phyloP scores from a whole-genome alignment of 2,113 vertebrate genomes.

The Aleadryas rufinucha region DNA sequence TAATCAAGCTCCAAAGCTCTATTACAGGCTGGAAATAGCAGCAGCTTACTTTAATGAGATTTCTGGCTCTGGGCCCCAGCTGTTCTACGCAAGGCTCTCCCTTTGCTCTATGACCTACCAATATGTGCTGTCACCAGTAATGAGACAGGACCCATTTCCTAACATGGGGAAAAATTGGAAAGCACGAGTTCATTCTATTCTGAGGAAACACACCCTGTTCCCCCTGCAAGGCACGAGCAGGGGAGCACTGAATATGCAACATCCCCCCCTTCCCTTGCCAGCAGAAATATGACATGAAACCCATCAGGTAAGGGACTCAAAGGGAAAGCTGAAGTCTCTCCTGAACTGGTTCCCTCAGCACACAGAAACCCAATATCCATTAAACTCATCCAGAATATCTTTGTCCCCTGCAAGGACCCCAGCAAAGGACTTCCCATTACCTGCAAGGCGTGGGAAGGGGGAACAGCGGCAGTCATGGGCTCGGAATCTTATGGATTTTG shows the following conservation, averaged over 20 bases:
- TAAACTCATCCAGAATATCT: neutral
- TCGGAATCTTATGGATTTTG: slow-evolving; percentile 18
- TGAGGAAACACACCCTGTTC: slow-evolving; percentile 49
- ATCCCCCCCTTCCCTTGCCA: neutral
- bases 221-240: slow-evolving; percentile 16
- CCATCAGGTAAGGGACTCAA: neutral
- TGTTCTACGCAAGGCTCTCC: slow-evolving; percentile 70
- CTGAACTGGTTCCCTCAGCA: neutral
- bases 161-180: slow-evolving; percentile 67
- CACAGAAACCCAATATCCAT: neutral
- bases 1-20: slow-evolving; percentile 82
- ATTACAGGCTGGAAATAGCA: slow-evolving; percentile 86
- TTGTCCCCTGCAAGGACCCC: neutral
- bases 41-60: slow-evolving; percentile 89
- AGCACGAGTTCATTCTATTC: slow-evolving; percentile 61
- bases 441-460: neutral
- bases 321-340: neutral
- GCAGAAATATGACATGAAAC: neutral
- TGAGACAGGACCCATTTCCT: slow-evolving; percentile 72
- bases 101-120: slow-evolving; percentile 75
- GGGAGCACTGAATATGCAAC: neutral
- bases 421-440: neutral
- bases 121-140: slow-evolving; percentile 70
- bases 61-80: slow-evolving; percentile 81
- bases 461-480: neutral